Evolutionary conservation across 2,888 invertebrate genomes (phyloP).

Genomic region (Brassicogethes aeneus): DNA sequence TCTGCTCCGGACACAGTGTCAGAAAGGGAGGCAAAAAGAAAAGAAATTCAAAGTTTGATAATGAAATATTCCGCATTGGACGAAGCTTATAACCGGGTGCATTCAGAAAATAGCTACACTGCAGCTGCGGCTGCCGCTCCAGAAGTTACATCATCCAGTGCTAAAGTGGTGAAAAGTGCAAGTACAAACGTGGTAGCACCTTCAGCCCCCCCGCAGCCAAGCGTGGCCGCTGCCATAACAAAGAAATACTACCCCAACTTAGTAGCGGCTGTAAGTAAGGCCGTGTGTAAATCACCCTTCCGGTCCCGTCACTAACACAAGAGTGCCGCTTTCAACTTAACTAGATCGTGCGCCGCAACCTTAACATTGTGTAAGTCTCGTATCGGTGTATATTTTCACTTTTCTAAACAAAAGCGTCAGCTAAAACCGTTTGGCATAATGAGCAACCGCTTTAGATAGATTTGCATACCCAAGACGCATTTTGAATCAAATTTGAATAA

Average conservation of each 20-base stretch:
- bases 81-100: conserved; percentile 51
- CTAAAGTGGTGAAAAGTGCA: conserved; percentile 11
- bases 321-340: conserved; percentile 26
- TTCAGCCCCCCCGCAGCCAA: conserved; percentile 32
- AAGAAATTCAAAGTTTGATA: conserved; percentile 74
- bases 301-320: conserved; percentile 24
- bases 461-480: too few species aligned
- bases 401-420: background rate
- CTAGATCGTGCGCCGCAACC: conserved; percentile 16
- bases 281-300: conserved; percentile 18
- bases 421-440: background rate
- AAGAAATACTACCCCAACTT: conserved; percentile 35
- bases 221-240: conserved; percentile 31
- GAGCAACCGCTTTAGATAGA: background rate
- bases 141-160: conserved; percentile 4
- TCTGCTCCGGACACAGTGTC: conserved; percentile 48
- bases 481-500: too few species aligned
- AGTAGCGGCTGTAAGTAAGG: conserved; percentile 38
- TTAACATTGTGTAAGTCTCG: conserved; percentile 25
- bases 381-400: conserved; percentile 6
- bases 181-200: conserved; percentile 10
- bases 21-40: conserved; percentile 71
- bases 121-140: conserved; percentile 19
- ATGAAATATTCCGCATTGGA: conserved; percentile 75
- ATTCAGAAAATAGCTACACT: conserved; percentile 39